These are phyloP conservation scores for Caenorhabditis macrosperma DNA, from an alignment of 2,888 invertebrate species.

Conservation along the genomic window DNA sequence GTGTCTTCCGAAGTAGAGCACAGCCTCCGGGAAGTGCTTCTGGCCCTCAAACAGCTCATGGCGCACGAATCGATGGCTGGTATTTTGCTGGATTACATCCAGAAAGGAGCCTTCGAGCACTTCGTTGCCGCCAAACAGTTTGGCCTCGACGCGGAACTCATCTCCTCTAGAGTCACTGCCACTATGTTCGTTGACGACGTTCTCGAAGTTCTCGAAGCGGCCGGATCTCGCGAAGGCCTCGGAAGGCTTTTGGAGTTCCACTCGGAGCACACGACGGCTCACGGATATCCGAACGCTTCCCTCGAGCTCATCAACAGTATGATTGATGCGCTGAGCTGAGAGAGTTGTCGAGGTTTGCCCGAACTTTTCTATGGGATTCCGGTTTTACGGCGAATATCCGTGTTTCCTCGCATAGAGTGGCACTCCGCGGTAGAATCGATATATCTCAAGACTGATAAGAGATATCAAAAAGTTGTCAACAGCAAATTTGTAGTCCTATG, in stretches of 20 bases:
- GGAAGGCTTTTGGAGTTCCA: background rate
- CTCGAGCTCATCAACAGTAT: background rate
- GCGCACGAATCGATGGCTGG: background rate
- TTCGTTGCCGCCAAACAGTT: too few species aligned
- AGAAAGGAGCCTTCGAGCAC: too few species aligned
- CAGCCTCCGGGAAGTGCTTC: slow-evolving; percentile 6
- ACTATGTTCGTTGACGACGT: background rate
- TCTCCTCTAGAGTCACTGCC: background rate
- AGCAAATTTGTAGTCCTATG: too few species aligned
- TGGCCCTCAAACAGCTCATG: background rate
- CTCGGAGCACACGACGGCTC: background rate
- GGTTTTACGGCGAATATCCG: too few species aligned
- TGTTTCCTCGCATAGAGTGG: too few species aligned
- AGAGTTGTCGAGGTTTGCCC: too few species aligned
- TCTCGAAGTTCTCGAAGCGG: background rate
- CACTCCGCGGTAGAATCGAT: too few species aligned
- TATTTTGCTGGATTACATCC: background rate
- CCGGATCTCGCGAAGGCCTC: background rate
- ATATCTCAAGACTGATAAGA: too few species aligned
- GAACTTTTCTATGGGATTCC: too few species aligned
- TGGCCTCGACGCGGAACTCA: background rate
- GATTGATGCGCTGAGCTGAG: too few species aligned
- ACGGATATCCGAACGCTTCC: background rate
- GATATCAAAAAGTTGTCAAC: too few species aligned
- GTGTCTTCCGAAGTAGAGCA: background rate